Evolutionary conservation across 1,140 invertebrate species (phyloP).

Genomic region (Asbolus verrucosus): DNA sequence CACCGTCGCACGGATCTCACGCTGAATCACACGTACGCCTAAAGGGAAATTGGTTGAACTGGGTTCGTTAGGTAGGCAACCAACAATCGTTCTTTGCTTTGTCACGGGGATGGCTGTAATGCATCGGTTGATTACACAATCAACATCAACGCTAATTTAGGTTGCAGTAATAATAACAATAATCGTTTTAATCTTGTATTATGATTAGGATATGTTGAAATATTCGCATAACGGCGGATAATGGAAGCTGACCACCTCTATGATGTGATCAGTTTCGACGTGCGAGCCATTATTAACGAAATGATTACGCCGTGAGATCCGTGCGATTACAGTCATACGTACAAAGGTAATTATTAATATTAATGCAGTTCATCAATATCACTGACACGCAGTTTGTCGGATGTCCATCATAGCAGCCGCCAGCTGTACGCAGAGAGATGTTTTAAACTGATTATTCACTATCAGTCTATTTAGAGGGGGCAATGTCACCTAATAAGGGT

Average conservation of each 20-base stretch:
- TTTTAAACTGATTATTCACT: slow-evolving; percentile 9
- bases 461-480: slow-evolving; percentile 14
- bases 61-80: not conserved
- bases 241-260: not conserved
- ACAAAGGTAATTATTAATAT: slow-evolving; percentile 47
- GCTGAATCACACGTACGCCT: too few relatives aligned
- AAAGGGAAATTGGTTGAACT: too few relatives aligned
- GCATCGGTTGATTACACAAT: too few relatives aligned
- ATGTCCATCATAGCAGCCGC: slow-evolving; percentile 29
- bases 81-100: not conserved
- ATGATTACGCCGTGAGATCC: slow-evolving; percentile 23
- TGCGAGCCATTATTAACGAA: not conserved
- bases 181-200: not conserved
- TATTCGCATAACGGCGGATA: not conserved
- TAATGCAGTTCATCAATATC: slow-evolving; percentile 48
- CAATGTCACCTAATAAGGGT: slow-evolving; percentile 9
- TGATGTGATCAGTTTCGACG: not conserved
- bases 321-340: slow-evolving; percentile 42
- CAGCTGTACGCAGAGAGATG: slow-evolving; percentile 4
- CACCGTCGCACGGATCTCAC: not conserved
- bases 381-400: slow-evolving; percentile 48
- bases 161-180: too few relatives aligned
- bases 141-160: too few relatives aligned
- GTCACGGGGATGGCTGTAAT: too few relatives aligned
- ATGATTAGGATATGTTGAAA: slow-evolving; percentile 9